A percentile compares a stretch with the other conserved stretches of the same genome.
Evolutionary conservation across 2,888 invertebrate species (phyloP).

Genomic region (Mythimna pallens): DNA sequence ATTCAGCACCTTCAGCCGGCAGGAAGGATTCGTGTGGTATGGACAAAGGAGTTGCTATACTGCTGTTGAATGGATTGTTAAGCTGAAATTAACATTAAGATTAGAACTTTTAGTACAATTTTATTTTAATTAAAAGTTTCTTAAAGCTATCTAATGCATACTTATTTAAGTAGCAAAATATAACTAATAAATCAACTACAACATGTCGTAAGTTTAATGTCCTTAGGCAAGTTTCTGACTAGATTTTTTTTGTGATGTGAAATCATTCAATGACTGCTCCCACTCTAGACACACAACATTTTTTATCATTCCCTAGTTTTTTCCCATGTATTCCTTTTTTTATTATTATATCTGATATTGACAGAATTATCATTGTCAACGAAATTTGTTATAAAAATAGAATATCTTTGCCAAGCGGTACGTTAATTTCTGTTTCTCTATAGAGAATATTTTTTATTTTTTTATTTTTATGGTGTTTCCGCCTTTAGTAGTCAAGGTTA

Average conservation of each 20-base stretch:
- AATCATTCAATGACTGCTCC: too few relatives aligned
- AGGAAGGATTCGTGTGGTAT: constrained; percentile 16
- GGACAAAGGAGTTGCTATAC: constrained; percentile 16
- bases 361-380: neutral
- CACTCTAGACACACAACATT: neutral
- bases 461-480: neutral
- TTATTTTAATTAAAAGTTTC: neutral
- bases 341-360: neutral
- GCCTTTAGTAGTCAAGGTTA: neutral
- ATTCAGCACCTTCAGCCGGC: constrained; percentile 22
- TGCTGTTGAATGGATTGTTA: constrained; percentile 15
- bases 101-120: neutral
- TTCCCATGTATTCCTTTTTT: neutral
- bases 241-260: too few relatives aligned
- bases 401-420: neutral
- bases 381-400: neutral
- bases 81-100: constrained; percentile 32
- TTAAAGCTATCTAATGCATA: neutral
- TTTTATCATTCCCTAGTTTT: neutral
- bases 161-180: too few relatives aligned
- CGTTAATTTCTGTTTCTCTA: neutral
- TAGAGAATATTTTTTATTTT: too few relatives aligned
- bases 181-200: too few relatives aligned
- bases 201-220: too few relatives aligned
- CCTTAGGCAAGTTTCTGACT: too few relatives aligned